Percentiles rank a stretch among this genome's conserved stretches.
Evolutionary conservation across 2,797 vertebrate genomes (phyloP).

Genomic region (Ceryle rudis): DNA sequence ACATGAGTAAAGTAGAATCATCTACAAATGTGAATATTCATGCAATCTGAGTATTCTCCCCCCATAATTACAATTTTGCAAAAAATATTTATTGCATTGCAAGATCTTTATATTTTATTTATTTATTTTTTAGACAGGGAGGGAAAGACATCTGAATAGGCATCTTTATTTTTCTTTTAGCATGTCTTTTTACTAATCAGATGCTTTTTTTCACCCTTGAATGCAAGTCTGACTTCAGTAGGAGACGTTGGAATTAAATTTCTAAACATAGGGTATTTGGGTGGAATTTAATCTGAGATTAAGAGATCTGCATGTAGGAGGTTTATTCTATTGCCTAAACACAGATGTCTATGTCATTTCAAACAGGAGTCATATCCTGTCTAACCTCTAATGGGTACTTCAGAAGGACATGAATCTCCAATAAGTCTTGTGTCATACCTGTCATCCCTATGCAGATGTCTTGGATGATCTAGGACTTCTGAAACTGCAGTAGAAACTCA

Average conservation of each 20-base stretch:
- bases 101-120: background rate
- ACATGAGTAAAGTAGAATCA: background rate
- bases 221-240: background rate
- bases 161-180: background rate
- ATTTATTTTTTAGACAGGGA: background rate
- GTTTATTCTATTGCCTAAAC: background rate
- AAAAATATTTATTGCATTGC: background rate
- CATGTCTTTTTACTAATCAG: background rate
- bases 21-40: conserved; percentile 41
- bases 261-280: background rate
- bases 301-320: background rate
- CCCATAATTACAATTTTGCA: background rate
- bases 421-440: background rate
- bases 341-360: conserved; percentile 26
- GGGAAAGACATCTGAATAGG: background rate
- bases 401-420: background rate
- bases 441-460: conserved; percentile 8
- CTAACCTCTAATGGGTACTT: conserved; percentile 1
- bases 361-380: background rate
- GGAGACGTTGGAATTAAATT: background rate
- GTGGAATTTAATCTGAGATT: conserved; percentile 3
- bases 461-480: conserved; percentile 8
- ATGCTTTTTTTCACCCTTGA: background rate
- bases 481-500: conserved; percentile 6
- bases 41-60: background rate